These are phyloP conservation scores for Hetaerina titia DNA, from an alignment of 2,888 invertebrate genomes.

Conservation along the genomic window DNA sequence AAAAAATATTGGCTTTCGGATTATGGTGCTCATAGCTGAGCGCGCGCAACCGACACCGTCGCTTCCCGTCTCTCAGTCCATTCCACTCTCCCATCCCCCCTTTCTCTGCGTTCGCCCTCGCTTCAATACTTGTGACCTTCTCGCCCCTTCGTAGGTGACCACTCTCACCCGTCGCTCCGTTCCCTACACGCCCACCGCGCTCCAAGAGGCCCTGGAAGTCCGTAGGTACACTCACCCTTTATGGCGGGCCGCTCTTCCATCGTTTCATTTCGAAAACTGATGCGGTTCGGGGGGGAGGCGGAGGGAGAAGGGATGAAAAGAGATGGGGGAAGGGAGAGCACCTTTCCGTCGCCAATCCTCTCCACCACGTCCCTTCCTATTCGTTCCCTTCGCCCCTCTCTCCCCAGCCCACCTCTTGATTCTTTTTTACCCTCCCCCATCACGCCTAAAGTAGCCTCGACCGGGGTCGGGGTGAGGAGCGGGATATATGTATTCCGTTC, in stretches of 20 bases:
- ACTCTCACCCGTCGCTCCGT: neutral
- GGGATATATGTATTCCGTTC: neutral
- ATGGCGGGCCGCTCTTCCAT: neutral
- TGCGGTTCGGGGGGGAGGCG: neutral
- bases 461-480: neutral
- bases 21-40: neutral
- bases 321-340: neutral
- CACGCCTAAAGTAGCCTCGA: constrained; percentile 34
- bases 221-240: neutral
- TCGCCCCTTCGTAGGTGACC: neutral
- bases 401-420: neutral
- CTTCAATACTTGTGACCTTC: neutral
- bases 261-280: neutral
- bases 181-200: neutral
- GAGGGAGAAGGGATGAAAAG: neutral
- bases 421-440: neutral
- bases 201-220: neutral
- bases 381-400: neutral
- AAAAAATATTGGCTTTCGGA: neutral
- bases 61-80: neutral
- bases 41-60: neutral
- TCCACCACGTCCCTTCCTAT: neutral
- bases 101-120: neutral
- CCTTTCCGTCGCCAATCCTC: neutral
- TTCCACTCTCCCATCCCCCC: neutral